Base-by-base conservation (phyloP, 2,888 invertebrate genomes). In the Xylocampa areola region DNA sequence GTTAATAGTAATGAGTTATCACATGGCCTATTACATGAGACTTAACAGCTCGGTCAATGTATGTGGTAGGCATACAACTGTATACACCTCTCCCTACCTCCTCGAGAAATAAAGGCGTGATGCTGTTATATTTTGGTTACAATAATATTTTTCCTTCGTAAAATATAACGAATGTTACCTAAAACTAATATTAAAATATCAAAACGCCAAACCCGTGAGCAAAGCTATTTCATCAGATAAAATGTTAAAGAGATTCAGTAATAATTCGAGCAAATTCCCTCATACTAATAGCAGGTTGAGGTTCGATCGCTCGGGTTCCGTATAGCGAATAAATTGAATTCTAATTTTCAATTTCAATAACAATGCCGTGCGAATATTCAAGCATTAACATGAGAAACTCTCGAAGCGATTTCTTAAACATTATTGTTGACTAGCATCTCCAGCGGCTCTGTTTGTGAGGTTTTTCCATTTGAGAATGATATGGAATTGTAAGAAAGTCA, bases 301-400 rank as follows among this genome's bases (percentile, higher is more conserved):
- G 79, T 81, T 83, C 83, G 82, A 87, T 85, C 85, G 81, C 74
- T 77, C 79, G 41, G 40, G 71, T 77, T 75, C 76, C 74, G 73
- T 79, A 77, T 78, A 72, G 68, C 74, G 78, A 84, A 87, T 81
- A 88, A 88, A 88, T 87, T 87, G 87, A 86, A 86, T 85, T 89
- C 86, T 86, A 87, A 88, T 88, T 88, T 86, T 84, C 87, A 84
- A 89, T 88, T 87, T 86, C 82, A 84, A 87, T 86, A 84, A 88
- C 87, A 87, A 87, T 86, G 77, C 79, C 66, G 77, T 78, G 58
- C 73, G 78, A 80, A 84, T 76, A 75, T 78, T 81, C 75, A 63
- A 85, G 77, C 76, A 77, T 78, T 78, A 75, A 77, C 69, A 68
- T 71, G 74, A 79, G 78, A 72, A 77, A 73, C 71, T 72, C 74